Percentiles rank a stretch among this genome's conserved stretches.
Evolutionary conservation across 2,888 invertebrate genomes (phyloP).

Genomic region (Tetanocera ferruginea): DNA sequence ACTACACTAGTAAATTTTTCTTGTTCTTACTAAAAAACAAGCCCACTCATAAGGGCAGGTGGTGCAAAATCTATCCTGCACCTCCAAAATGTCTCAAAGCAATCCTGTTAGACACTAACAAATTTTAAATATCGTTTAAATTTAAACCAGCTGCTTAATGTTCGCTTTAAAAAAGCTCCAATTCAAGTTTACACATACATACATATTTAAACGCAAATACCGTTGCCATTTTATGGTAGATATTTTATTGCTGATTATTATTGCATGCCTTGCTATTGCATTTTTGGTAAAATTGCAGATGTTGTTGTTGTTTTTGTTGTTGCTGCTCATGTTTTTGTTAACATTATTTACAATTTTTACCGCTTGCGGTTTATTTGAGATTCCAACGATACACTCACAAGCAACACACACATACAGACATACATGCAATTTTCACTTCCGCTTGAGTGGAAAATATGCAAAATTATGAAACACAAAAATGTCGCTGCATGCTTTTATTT

Average conservation of each 20-base stretch:
- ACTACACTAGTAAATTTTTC: neutral
- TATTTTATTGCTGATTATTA: too few relatives aligned
- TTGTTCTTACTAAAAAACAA: too few relatives aligned
- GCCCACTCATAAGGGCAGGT: too few relatives aligned
- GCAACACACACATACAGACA: neutral
- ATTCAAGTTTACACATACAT: neutral
- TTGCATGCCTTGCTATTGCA: too few relatives aligned
- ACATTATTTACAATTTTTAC: neutral
- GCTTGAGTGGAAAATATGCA: constrained; percentile 26
- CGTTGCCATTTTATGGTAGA: too few relatives aligned
- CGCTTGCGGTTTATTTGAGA: neutral
- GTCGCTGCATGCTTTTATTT: neutral
- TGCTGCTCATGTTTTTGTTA: neutral
- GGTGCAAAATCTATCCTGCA: too few relatives aligned
- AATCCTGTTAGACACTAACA: too few relatives aligned
- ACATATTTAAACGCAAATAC: neutral
- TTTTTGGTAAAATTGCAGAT: neutral
- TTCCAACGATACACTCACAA: neutral
- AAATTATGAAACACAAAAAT: constrained; percentile 20
- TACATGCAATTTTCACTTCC: neutral
- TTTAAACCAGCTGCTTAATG: too few relatives aligned
- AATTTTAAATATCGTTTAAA: too few relatives aligned
- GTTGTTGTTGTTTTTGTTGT: neutral
- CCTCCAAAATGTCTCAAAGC: too few relatives aligned
- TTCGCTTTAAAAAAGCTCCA: neutral